Evolutionary conservation across 2,113 vertebrate genomes (phyloP).

Genomic region (Bothrops jararaca): DNA sequence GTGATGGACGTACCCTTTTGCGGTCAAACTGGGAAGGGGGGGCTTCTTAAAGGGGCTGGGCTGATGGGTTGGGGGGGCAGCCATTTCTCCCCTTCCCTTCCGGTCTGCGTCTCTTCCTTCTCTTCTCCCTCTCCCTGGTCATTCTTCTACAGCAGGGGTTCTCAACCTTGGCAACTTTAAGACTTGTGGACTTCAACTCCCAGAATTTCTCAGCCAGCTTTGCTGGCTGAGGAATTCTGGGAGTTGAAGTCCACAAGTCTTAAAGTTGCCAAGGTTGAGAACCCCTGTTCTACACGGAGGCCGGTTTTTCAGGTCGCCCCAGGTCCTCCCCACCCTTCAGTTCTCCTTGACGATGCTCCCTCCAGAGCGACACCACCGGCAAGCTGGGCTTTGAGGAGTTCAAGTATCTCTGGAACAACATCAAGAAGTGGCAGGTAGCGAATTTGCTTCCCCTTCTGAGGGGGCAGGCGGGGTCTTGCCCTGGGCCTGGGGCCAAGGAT

Average conservation of each 20-base stretch:
- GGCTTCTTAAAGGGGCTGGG: not conserved
- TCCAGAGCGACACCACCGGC: conserved; percentile 85
- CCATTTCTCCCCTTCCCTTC: not conserved
- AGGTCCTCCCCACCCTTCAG: not conserved
- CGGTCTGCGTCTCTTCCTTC: not conserved
- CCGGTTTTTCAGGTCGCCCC: not conserved
- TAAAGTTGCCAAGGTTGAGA: too few relatives aligned
- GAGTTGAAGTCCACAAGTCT: too few relatives aligned
- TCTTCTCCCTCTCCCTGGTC: not conserved
- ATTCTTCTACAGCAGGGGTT: not conserved
- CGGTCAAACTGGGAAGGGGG: not conserved
- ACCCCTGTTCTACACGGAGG: too few relatives aligned
- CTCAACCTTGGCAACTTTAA: too few relatives aligned
- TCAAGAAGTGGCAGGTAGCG: conserved; percentile 89
- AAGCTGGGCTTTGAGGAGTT: conserved; percentile 91
- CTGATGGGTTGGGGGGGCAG: not conserved
- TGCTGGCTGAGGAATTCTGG: too few relatives aligned
- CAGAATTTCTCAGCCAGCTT: too few relatives aligned
- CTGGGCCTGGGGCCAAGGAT: not conserved
- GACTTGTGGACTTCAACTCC: too few relatives aligned
- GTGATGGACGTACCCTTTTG: conserved; percentile 92
- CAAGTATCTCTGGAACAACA: conserved; percentile 87
- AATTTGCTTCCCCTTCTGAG: not conserved
- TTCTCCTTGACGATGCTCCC: conserved; percentile 52
- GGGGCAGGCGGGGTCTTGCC: not conserved